Conservation (phyloP, 92 coral and sea anemone species). For the Umimayanthus chanpuru region DNA sequence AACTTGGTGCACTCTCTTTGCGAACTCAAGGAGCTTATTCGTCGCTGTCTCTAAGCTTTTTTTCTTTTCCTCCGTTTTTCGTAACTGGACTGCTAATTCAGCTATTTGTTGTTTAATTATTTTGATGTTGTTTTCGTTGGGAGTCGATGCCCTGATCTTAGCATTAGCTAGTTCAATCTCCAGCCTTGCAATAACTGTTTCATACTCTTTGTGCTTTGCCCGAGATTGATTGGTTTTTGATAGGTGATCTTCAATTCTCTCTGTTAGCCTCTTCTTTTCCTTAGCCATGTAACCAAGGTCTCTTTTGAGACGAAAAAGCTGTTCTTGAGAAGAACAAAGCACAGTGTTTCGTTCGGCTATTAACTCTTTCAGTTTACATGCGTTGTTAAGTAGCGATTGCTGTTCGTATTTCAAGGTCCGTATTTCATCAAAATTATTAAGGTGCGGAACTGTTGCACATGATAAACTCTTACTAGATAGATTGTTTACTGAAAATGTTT, state of each 20-base stretch:
- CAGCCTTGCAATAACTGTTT: not conserved
- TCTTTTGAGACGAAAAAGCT: slow-evolving; percentile 7
- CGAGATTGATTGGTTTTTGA: not conserved
- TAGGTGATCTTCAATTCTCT: not conserved
- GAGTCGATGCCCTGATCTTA: not conserved
- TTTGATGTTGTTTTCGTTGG: not conserved
- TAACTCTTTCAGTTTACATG: not conserved
- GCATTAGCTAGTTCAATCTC: not conserved
- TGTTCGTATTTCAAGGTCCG: not conserved
- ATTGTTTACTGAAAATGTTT: not conserved
- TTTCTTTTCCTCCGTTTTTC: not conserved
- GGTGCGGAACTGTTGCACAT: not conserved
- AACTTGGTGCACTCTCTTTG: slow-evolving; percentile 7
- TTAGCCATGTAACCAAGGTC: slow-evolving; percentile 3
- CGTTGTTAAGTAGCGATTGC: not conserved
- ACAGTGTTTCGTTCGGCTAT: not conserved
- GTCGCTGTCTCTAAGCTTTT: not conserved
- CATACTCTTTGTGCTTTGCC: slow-evolving; percentile 1
- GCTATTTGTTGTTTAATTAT: not conserved
- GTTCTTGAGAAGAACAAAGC: slow-evolving; percentile 2
- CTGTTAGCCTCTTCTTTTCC: not conserved
- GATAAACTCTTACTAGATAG: not conserved
- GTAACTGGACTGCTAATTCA: not conserved
- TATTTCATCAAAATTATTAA: not conserved
- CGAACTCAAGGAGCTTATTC: not conserved